Evolutionary conservation across 2,888 invertebrate genomes (phyloP).

Genomic region (Cheilosia pagana): DNA sequence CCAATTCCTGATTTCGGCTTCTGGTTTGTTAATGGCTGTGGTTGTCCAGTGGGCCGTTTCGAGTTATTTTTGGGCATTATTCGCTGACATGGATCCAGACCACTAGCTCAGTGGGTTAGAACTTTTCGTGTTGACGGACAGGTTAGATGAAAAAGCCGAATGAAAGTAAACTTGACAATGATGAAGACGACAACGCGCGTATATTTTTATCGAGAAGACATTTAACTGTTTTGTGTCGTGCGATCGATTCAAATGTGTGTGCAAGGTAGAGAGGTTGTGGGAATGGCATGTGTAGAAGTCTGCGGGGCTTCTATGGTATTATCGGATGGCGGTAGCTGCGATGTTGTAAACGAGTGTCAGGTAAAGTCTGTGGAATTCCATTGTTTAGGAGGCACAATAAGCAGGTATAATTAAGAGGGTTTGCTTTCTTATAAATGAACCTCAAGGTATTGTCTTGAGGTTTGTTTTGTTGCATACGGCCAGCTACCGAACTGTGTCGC

Average conservation of each 20-base stretch:
- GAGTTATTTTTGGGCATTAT: slow-evolving; percentile 35
- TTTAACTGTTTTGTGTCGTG: not conserved
- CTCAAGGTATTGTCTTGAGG: too few species aligned
- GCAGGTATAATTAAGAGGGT: too few species aligned
- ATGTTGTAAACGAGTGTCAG: too few species aligned
- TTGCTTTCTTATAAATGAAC: too few species aligned
- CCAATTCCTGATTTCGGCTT: slow-evolving; percentile 29
- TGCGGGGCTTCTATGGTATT: too few species aligned
- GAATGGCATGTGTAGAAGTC: not conserved
- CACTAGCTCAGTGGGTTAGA: slow-evolving; percentile 52
- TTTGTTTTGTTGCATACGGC: too few species aligned
- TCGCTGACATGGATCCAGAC: slow-evolving; percentile 43
- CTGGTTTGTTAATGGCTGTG: slow-evolving; percentile 38
- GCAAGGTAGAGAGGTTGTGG: not conserved
- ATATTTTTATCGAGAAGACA: not conserved
- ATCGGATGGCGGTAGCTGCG: too few species aligned
- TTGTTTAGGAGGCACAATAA: too few species aligned
- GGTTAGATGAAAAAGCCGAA: slow-evolving; percentile 32
- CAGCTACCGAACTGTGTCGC: too few species aligned
- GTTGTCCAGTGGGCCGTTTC: slow-evolving; percentile 38
- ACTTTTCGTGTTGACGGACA: slow-evolving; percentile 12
- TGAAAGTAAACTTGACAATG: slow-evolving; percentile 35
- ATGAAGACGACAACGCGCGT: not conserved
- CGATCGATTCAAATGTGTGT: not conserved
- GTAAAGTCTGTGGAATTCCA: too few species aligned